Conservation (phyloP, 2,888 invertebrate species). For the Mythimna lalbum region DNA sequence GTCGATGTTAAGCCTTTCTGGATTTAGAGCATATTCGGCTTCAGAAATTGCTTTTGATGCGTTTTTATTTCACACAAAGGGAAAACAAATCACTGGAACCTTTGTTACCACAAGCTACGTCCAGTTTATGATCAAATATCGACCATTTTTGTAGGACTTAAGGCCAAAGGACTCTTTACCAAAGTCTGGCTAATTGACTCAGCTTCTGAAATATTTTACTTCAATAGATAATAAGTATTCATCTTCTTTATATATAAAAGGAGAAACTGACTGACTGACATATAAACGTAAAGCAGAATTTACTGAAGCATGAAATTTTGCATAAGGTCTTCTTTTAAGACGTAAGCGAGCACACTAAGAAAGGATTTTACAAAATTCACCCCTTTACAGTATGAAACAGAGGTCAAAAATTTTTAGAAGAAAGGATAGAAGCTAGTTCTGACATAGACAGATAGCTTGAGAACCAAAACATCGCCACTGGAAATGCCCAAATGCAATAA, state of each 20-base stretch:
- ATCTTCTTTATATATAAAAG: too few species aligned
- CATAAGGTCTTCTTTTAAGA: too few species aligned
- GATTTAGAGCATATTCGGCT: conserved; percentile 73
- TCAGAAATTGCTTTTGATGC: conserved; percentile 70
- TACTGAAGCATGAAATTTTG: too few species aligned
- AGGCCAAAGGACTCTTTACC: not conserved
- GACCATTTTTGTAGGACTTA: not conserved
- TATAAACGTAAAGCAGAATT: too few species aligned
- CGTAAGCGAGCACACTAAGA: too few species aligned
- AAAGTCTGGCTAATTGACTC: not conserved
- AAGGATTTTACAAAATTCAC: too few species aligned
- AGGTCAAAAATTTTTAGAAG: too few species aligned
- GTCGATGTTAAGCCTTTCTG: conserved; percentile 74
- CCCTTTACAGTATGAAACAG: too few species aligned
- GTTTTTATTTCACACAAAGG: conserved; percentile 58
- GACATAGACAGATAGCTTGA: not conserved
- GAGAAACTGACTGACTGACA: too few species aligned
- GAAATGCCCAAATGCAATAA: not conserved
- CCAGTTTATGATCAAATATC: conserved; percentile 6
- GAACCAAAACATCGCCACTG: not conserved
- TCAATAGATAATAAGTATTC: not conserved
- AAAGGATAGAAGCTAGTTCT: too few species aligned
- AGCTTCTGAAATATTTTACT: not conserved
- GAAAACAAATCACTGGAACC: conserved; percentile 33
- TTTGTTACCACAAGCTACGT: conserved; percentile 11